phyloP scores from a whole-genome alignment of 1,140 invertebrate species.

The Spodoptera litura region DNA sequence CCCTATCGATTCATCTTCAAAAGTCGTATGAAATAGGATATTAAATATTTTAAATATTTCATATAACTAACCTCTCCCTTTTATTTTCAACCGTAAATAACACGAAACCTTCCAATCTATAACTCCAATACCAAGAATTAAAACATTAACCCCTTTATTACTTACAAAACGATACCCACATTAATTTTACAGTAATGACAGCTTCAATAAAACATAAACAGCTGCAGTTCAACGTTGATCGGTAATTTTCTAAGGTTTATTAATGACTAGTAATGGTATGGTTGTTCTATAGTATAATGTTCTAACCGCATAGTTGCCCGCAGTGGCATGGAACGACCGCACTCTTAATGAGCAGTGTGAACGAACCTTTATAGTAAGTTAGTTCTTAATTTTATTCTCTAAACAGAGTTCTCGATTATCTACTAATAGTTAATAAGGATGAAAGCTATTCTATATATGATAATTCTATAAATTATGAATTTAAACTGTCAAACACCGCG shows the following conservation, averaged over 20 bases:
- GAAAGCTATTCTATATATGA: no score
- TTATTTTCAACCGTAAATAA: not conserved
- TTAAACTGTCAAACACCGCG: no score
- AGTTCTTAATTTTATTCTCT: no score
- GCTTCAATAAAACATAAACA: slow-evolving; percentile 14
- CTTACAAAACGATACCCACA: not conserved
- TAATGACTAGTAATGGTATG: not conserved
- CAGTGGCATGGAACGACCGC: slow-evolving; percentile 27
- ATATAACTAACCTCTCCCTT: not conserved
- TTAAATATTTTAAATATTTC: no score
- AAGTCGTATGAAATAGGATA: no score
- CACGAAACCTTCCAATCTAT: no score
- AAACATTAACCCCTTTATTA: not conserved
- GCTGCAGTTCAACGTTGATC: not conserved
- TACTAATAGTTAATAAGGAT: no score
- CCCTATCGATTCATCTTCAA: no score
- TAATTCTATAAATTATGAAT: no score
- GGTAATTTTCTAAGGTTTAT: not conserved
- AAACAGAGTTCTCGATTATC: no score
- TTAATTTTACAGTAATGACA: not conserved
- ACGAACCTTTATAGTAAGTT: not conserved
- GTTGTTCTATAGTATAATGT: not conserved
- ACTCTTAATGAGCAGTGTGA: not conserved
- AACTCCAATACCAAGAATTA: not conserved
- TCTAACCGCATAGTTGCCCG: slow-evolving; percentile 4